Base-by-base conservation (phyloP, 2,797 vertebrate species). In the Malurus splendens region DNA sequence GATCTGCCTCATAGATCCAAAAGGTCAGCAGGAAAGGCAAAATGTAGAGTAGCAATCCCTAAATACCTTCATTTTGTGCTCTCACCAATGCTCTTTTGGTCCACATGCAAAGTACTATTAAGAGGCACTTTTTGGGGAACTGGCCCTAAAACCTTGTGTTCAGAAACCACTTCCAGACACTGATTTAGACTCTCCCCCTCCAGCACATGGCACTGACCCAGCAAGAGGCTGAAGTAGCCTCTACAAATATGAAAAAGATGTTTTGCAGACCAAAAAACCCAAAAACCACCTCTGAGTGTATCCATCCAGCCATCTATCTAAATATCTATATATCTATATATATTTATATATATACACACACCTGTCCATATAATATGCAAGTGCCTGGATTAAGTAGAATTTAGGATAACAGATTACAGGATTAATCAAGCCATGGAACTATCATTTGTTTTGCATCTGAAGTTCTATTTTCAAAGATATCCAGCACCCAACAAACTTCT, bases 271-370 rank as follows among this genome's bases (percentile, higher is more conserved):
- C 36, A 36, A 36, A 10, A 36, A 36, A 36, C 17, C n/a, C 30
- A 39, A 24, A 19, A 56, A 36, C 24, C 33, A 45, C n/a, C 15
- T 70, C 5, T 61, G 8, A 70, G 23, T n/a, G 6, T 13, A 30
- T 32, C 9, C 7, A 41, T 47, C 24, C 6, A 2, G n/a, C 27
- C 4, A 18, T 28, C 18, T 12, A 30, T 54, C 8, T n/a, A 28
- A 9, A 32, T 47, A 13, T 13, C 5, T 17, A 32, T 2, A 13
- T 30, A 23, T 38, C 24, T 39, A 42, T 14, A 7, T 12, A 36
- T 18, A 15, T 3, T 2, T 17, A 18, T 24, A 2, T 41, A 4
- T 51, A 14, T 18, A 7, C 9, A 16, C 2, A 28, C 2, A 44
- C 15, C 10, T 66, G 14, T 5, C 23, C 32, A 11, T 23, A 39